Evolutionary conservation across 2,888 invertebrate genomes (phyloP).

Genomic region (Megaustenia siamemsis): DNA sequence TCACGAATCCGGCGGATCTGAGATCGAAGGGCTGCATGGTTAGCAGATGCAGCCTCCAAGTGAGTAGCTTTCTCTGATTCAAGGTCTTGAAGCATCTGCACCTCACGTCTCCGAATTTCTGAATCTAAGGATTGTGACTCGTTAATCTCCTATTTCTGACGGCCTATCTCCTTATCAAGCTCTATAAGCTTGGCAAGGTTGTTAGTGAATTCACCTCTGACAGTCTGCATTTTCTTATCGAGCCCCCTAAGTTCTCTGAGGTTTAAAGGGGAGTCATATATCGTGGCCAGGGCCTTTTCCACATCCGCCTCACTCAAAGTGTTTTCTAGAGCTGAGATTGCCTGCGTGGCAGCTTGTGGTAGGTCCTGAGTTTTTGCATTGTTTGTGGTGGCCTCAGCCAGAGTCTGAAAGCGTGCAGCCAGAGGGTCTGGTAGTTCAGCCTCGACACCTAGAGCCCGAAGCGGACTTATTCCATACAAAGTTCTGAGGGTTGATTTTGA

Average conservation of each 20-base stretch:
- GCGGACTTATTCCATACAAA: background rate
- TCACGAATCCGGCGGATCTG: conserved; percentile 24
- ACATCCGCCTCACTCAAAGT: background rate
- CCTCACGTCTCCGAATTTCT: background rate
- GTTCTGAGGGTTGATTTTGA: background rate
- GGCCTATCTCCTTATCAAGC: background rate
- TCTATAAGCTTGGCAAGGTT: background rate
- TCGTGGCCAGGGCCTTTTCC: background rate
- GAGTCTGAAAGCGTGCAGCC: too few species aligned
- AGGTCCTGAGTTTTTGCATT: background rate
- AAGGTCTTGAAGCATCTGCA: background rate
- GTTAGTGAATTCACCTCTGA: conserved; percentile 3
- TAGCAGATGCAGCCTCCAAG: background rate
- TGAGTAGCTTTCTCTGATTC: background rate
- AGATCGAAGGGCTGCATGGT: background rate
- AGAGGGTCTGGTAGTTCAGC: background rate
- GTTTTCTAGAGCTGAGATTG: background rate
- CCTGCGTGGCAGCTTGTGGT: background rate
- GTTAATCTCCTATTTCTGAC: background rate
- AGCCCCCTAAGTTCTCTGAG: conserved; percentile 17
- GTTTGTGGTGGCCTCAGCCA: background rate
- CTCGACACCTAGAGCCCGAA: background rate
- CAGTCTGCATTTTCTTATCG: background rate
- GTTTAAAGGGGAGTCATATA: background rate
- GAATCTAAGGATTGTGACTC: background rate